Evolutionary conservation across 2,797 vertebrate species (phyloP).

Genomic region (Falco novaeseelandiae): DNA sequence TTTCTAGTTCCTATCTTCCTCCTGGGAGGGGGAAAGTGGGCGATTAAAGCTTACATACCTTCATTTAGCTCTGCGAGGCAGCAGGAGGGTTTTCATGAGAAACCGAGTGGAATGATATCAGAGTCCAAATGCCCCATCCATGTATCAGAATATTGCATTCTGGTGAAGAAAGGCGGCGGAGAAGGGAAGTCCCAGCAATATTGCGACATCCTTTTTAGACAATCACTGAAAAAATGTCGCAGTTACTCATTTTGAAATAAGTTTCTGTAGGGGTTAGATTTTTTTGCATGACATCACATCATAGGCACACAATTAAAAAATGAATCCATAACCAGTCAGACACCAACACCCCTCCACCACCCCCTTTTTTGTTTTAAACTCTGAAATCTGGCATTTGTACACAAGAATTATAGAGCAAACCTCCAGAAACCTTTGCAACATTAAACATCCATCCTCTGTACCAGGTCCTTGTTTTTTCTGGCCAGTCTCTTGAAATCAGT

Average conservation of each 20-base stretch:
- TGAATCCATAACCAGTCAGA: neutral
- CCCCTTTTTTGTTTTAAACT: neutral
- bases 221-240: neutral
- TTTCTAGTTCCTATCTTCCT: neutral
- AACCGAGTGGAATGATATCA: neutral
- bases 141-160: neutral
- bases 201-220: neutral
- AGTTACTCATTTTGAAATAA: conserved; percentile 9
- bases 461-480: neutral
- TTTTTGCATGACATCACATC: neutral
- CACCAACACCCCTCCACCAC: neutral
- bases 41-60: neutral
- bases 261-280: neutral
- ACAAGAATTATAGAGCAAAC: neutral
- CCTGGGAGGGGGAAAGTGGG: neutral
- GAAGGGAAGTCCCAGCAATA: neutral
- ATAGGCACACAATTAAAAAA: neutral
- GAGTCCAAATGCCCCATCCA: neutral
- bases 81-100: neutral
- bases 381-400: neutral
- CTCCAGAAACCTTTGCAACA: neutral
- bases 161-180: neutral
- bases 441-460: neutral
- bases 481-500: neutral
- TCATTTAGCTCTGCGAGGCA: neutral